A percentile compares a stretch with the other conserved stretches of the same genome.
Evolutionary conservation across 2,797 vertebrate species (phyloP).

Genomic region (Parambassis ranga): DNA sequence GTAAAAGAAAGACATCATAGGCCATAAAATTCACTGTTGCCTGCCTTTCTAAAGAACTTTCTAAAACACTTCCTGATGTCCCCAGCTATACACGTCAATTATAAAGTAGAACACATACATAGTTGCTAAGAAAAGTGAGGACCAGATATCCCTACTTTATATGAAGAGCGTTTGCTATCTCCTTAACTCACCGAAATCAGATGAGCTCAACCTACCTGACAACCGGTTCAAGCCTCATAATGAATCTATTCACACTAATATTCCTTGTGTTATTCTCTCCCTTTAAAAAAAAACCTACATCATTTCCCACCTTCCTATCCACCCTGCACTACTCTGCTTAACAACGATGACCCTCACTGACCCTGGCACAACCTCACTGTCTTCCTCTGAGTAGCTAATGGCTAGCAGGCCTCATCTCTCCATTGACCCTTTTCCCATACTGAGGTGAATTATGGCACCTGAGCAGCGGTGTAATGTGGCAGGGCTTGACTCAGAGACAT

Average conservation of each 20-base stretch:
- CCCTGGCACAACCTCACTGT: constrained; percentile 64
- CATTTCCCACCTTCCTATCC: constrained; percentile 1
- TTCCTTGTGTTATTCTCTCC: constrained; percentile 48
- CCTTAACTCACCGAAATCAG: neutral
- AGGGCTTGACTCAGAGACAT: constrained; percentile 71
- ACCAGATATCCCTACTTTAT: no score
- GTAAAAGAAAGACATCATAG: no score
- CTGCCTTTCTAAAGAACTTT: no score
- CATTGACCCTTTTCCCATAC: constrained; percentile 72
- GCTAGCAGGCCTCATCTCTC: constrained; percentile 67
- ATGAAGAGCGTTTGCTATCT: neutral
- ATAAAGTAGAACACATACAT: no score
- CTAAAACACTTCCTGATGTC: no score
- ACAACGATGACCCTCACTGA: constrained; percentile 61
- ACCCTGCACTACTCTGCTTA: constrained; percentile 44
- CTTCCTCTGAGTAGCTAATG: constrained; percentile 72
- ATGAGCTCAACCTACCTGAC: neutral
- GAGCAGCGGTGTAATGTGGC: constrained; percentile 64
- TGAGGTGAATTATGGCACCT: constrained; percentile 77
- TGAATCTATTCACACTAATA: constrained; percentile 36
- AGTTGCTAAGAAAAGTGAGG: no score
- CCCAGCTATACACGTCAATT: no score
- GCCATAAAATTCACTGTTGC: no score
- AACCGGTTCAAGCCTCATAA: constrained; percentile 31
- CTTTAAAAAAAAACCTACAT: constrained; percentile 63